phyloP scores from a whole-genome alignment of 2,113 vertebrate species.

The Toxotes chatareus region DNA sequence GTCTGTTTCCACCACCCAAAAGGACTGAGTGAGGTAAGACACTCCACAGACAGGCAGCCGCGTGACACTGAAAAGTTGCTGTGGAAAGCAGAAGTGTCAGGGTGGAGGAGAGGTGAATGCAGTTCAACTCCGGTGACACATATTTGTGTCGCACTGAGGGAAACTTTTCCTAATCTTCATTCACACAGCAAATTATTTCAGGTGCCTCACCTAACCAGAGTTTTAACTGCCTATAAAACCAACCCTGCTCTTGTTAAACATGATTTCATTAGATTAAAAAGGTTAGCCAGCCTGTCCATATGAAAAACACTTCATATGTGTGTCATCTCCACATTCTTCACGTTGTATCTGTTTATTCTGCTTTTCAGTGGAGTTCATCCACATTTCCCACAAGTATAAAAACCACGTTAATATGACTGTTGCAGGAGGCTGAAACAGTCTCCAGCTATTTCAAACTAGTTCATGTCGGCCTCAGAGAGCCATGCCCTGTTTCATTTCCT shows the following conservation, averaged over 20 bases:
- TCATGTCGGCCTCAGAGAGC: constrained; percentile 21
- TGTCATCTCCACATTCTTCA: background rate
- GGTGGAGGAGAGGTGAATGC: background rate
- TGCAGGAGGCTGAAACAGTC: constrained; percentile 8
- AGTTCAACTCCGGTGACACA: constrained; percentile 4
- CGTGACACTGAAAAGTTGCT: constrained; percentile 21
- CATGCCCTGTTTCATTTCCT: constrained; percentile 31
- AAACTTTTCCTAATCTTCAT: constrained; percentile 5
- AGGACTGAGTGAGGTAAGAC: constrained; percentile 14
- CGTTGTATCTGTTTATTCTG: background rate
- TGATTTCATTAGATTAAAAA: background rate
- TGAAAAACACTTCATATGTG: background rate
- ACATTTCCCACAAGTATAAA: background rate
- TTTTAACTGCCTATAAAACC: background rate
- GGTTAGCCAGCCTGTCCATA: background rate
- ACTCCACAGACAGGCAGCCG: background rate
- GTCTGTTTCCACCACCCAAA: background rate
- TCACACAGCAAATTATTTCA: background rate
- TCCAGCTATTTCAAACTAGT: constrained; percentile 18
- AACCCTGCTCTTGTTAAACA: background rate
- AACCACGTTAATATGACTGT: background rate
- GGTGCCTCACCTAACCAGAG: background rate
- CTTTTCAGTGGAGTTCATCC: no score
- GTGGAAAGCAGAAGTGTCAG: constrained; percentile 22
- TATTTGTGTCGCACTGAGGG: background rate